A percentile compares a stretch with the other conserved stretches of the same genome.
Conservation (phyloP, 2,888 invertebrate species). For the Lochmaea capreae region DNA sequence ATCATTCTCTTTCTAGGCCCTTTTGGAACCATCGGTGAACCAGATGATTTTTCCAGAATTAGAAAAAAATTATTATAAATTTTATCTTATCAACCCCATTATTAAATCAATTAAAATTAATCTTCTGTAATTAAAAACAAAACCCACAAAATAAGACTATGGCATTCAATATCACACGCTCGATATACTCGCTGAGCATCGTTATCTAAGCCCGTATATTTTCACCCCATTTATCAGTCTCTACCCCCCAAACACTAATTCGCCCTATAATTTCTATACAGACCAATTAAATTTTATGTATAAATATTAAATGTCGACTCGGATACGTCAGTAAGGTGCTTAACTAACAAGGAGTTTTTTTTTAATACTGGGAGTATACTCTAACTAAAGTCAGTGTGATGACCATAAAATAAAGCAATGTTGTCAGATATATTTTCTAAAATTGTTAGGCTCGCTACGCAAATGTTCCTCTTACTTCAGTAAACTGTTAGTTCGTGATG, state of each 20-base stretch:
- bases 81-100: conserved; percentile 34
- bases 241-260: conserved; percentile 28
- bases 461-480: too few relatives aligned
- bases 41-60: too few relatives aligned
- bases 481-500: too few relatives aligned
- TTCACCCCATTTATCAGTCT: conserved; percentile 25
- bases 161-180: background rate
- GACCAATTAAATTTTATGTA: conserved; percentile 17
- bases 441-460: too few relatives aligned
- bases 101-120: conserved; percentile 34
- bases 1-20: too few relatives aligned
- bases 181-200: conserved; percentile 1
- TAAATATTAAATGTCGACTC: conserved; percentile 17
- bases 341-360: conserved; percentile 15
- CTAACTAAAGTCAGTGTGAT: too few relatives aligned
- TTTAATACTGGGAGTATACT: background rate
- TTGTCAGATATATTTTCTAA: too few relatives aligned
- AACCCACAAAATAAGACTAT: too few relatives aligned
- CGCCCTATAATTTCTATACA: conserved; percentile 18
- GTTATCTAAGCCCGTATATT: conserved; percentile 8
- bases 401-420: too few relatives aligned
- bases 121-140: too few relatives aligned
- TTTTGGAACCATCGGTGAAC: too few relatives aligned
- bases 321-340: conserved; percentile 6
- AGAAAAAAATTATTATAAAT: too few relatives aligned